A percentile compares a stretch with the other conserved stretches of the same genome.
Evolutionary conservation across 2,113 vertebrate genomes (phyloP).

Genomic region (Clupea harengus): DNA sequence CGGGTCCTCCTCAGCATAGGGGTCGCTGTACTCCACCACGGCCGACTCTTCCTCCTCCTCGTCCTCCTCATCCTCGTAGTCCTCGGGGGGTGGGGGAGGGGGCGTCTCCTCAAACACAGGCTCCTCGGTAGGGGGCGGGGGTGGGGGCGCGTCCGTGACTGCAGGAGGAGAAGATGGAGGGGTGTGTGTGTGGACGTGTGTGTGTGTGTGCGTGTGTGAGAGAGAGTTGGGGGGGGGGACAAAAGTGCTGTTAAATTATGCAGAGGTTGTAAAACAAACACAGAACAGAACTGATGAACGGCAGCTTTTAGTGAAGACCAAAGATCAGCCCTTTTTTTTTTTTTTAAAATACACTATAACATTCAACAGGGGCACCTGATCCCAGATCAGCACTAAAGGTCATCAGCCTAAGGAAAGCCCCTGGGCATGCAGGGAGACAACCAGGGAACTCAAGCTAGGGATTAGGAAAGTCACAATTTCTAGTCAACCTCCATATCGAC

Average conservation of each 20-base stretch:
- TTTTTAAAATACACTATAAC: neutral
- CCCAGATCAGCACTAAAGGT: neutral
- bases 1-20: constrained; percentile 96
- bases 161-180: neutral
- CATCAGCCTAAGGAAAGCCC: neutral
- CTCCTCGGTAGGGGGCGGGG: constrained; percentile 83
- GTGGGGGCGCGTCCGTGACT: constrained; percentile 92
- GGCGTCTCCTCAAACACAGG: constrained; percentile 85
- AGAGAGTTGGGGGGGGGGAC: neutral
- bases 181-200: neutral
- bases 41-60: constrained; percentile 94
- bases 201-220: neutral
- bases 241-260: constrained; percentile 5
- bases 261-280: neutral
- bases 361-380: neutral
- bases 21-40: constrained; percentile 98
- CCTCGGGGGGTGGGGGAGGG: constrained; percentile 88
- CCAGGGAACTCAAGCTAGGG: neutral
- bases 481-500: too few relatives aligned
- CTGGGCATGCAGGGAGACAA: neutral
- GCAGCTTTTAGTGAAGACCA: neutral
- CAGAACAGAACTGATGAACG: neutral
- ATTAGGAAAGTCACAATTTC: neutral
- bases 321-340: neutral
- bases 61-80: constrained; percentile 86